Evolutionary conservation across 2,797 vertebrate genomes (phyloP), one percentile per base, ranked within the genome.

Genomic region (Antennarius maculatus): DNA sequence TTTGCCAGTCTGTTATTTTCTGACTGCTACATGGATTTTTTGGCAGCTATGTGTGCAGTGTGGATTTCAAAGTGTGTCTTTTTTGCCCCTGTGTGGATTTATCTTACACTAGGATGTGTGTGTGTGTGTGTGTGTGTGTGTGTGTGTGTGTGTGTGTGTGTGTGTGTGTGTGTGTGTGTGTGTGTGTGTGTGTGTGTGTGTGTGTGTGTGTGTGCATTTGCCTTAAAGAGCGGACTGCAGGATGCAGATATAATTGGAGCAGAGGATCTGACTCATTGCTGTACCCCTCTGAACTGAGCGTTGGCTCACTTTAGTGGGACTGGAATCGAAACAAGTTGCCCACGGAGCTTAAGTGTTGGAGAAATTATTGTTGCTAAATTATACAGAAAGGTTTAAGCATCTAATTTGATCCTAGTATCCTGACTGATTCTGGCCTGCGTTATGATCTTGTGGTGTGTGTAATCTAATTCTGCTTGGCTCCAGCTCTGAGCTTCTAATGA

Each of bases 191-290:
- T 31, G 59, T 62, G 45, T 76, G 74, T 82, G 79, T 69, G 80
- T 79, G 23, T 2, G 23, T 34, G 31, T 10, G 62, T 63, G 74
- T 62, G 67, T 69, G 42, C 61, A 59, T 61, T 49, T 58, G 31
- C 77, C 61, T 69, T 49, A 29, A 63, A 12, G 53, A 48, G 87
- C 84, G 81, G 74, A 89, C 83, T 87, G 87, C 85, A 86, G 88
- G 87, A 91, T 90, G 87, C 86, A 87, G 86, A 89, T 92, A 91
- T 92, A 92, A 93, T 91, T 91, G 89, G 88, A 81, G 74, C 82
- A 65, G 79, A 85, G 86, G 80, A 83, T 91, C 86, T 91, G 88
- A 91, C 81, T 91, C 90, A 92, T 80, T 82, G 82, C 81, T 71
- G 83, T 71, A 34, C 76, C 64, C 64, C 76, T 80, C 77, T 86